Percentiles rank a stretch among this genome's conserved stretches.
These are phyloP conservation scores for Aquatica leii DNA, from an alignment of 2,888 invertebrate species.

Conservation along the genomic window DNA sequence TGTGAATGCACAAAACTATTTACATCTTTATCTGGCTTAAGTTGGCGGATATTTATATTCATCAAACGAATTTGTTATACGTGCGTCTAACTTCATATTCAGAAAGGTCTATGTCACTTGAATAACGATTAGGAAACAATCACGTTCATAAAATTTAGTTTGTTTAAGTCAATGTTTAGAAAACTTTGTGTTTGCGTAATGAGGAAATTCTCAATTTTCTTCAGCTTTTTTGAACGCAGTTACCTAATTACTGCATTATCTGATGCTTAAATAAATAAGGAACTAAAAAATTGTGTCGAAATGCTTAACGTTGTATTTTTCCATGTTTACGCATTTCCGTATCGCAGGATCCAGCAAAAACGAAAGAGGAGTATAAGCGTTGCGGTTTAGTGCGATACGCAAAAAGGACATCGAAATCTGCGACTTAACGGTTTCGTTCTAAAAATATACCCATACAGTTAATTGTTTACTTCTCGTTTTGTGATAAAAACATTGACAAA, in stretches of 20 bases:
- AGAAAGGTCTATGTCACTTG: constrained; percentile 12
- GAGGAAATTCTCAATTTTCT: no score
- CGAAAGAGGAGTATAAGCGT: no score
- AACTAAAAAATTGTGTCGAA: neutral
- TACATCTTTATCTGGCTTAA: neutral
- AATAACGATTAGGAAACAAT: constrained; percentile 22
- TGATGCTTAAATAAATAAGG: neutral
- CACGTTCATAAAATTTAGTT: no score
- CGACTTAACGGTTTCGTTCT: constrained; percentile 4
- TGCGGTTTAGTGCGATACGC: no score
- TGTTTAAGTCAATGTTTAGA: neutral
- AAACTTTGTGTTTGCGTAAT: neutral
- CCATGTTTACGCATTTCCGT: neutral
- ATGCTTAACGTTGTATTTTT: neutral
- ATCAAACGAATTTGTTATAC: constrained; percentile 5
- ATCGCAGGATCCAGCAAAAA: no score
- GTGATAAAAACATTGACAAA: neutral
- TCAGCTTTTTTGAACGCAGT: neutral
- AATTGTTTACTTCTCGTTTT: neutral
- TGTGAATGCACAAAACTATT: neutral
- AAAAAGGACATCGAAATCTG: neutral
- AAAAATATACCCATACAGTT: neutral
- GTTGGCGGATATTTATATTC: neutral
- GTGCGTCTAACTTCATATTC: constrained; percentile 11
- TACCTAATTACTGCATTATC: neutral